A percentile compares a stretch with the other conserved stretches of the same genome.
These are phyloP conservation scores for Dendroctonus valens DNA, from an alignment of 1,140 invertebrate species.

Conservation along the genomic window DNA sequence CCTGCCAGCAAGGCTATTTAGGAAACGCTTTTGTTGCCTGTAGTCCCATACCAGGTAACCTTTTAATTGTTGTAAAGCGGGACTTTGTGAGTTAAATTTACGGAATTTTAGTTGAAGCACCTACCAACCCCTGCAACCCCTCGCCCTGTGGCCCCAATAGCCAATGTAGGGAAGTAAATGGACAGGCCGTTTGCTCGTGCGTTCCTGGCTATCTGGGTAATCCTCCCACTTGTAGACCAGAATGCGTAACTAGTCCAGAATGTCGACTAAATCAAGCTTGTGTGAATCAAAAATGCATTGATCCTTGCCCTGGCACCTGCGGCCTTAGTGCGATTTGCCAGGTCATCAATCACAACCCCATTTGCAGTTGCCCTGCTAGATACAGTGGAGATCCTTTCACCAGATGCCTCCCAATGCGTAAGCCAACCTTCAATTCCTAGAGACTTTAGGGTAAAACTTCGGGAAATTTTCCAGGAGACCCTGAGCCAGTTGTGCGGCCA, in stretches of 20 bases:
- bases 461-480: conserved; percentile 13
- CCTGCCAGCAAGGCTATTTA: conserved; percentile 60
- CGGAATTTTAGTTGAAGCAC: conserved; percentile 34
- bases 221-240: conserved; percentile 65
- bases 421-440: conserved; percentile 9
- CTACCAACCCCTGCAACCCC: conserved; percentile 61
- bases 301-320: conserved; percentile 68
- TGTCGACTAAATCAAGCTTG: conserved; percentile 65
- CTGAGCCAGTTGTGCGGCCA: conserved; percentile 13
- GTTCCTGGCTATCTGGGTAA: conserved; percentile 60
- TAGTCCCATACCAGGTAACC: conserved; percentile 56
- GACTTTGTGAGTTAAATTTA: conserved; percentile 6
- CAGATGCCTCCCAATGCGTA: conserved; percentile 50
- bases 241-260: conserved; percentile 66
- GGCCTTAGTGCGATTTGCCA: conserved; percentile 61
- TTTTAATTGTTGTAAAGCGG: neutral
- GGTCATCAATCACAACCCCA: conserved; percentile 74
- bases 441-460: neutral
- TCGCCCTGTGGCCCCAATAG: conserved; percentile 68
- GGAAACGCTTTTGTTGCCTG: conserved; percentile 68
- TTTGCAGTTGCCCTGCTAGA: conserved; percentile 66
- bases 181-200: conserved; percentile 67
- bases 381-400: conserved; percentile 74
- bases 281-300: conserved; percentile 67
- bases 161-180: conserved; percentile 61